phyloP scores from a whole-genome alignment of 2,888 invertebrate species.

The Odontocolon sp. region DNA sequence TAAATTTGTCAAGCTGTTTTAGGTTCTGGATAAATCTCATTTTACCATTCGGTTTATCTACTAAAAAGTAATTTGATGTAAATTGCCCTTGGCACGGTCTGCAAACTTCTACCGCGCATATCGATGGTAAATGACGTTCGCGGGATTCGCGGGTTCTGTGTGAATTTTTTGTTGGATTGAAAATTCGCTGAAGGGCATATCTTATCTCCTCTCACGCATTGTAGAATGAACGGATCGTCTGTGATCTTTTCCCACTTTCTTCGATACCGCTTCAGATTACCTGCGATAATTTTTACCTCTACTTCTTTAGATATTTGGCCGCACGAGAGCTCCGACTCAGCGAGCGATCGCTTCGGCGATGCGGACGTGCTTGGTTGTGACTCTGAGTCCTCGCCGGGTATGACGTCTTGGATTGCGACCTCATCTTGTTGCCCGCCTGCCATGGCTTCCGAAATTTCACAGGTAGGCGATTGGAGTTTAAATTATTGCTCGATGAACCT shows the following conservation, averaged over 20 bases:
- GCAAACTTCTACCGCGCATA: constrained; percentile 41
- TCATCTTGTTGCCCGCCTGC: not conserved
- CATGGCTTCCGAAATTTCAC: constrained; percentile 1
- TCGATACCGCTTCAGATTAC: constrained; percentile 12
- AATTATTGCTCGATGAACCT: constrained; percentile 10
- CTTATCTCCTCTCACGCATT: constrained; percentile 45
- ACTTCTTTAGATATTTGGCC: too few species aligned
- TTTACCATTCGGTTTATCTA: constrained; percentile 8
- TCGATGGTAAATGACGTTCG: constrained; percentile 6
- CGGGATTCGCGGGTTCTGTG: too few species aligned
- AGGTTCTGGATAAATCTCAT: constrained; percentile 31
- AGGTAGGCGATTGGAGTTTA: constrained; percentile 27
- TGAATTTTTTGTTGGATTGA: too few species aligned
- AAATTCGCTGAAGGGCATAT: too few species aligned
- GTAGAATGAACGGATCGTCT: constrained; percentile 33
- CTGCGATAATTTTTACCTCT: constrained; percentile 32
- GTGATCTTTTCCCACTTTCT: constrained; percentile 40
- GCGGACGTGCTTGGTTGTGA: not conserved
- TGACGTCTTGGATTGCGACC: not conserved
- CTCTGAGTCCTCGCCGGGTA: not conserved
- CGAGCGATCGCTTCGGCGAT: not conserved
- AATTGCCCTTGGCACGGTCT: constrained; percentile 11
- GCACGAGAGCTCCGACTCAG: not conserved
- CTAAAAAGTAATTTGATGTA: constrained; percentile 26
- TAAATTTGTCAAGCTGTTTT: constrained; percentile 32